Evolutionary conservation across 92 coral and sea anemone species (phyloP), one percentile per base, ranked within the genome.

Genomic region (Plumapathes pennacea): DNA sequence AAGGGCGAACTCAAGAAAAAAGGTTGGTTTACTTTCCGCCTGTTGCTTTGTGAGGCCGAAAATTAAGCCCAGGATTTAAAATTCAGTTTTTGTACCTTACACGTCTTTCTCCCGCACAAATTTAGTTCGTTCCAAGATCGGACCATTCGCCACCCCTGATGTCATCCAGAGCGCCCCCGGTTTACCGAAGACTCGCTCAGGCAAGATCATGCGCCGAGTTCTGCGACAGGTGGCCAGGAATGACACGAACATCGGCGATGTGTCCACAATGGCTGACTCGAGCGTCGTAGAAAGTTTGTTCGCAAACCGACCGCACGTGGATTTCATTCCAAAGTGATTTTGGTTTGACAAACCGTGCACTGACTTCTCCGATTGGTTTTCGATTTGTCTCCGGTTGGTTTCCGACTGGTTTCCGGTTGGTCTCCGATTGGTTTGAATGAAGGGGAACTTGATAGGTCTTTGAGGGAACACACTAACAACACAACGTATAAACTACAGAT

Each of bases 181-280:
- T 48, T 82, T 92, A 31, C 98, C 98, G 19, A 92, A 92, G 83
- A 92, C 98, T 4, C 89, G 98, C 38, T 92, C 98, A 3, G 98
- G 98, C 56, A 92, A 92, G 86, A 92, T 92, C 67, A 92, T 92
- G 98, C 82, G 98, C 9, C 94, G 98, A 25, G 90, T 92, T 18
- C 64, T 92, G 17, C 81, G 98, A 9, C 76, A 92, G 31, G 79
- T 92, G 7, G 98, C 98, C 36, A 90, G 74, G 78, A 90, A 90
- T 45, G 96, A 84, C 62, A 67, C 46, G 37, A 49, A 83, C 1
- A 79, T 87, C 19, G 98, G 98, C 8, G 98, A 92, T 37, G 80
- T 81, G 27, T 64, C 96, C n/a, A 92, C 98, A 28, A 85, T 92
- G 78, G 82, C 78, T 15, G 98, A 92, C 56, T 94, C 97, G 6